Evolutionary conservation across 2,797 vertebrate genomes (phyloP).

Genomic region (Ibycter americanus): DNA sequence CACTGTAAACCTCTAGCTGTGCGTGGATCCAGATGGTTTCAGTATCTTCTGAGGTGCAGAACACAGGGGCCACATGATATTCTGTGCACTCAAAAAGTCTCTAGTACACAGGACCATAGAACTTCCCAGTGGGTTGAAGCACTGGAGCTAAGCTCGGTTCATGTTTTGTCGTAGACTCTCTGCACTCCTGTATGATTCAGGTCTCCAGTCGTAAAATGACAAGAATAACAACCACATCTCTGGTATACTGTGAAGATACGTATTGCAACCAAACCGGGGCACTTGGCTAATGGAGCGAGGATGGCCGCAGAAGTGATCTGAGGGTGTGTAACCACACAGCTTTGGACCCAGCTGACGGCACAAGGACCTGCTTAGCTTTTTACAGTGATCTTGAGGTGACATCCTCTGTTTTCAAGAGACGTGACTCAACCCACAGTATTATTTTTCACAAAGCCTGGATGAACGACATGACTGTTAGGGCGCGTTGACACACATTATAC

Average conservation of each 20-base stretch:
- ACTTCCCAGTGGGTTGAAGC: not conserved
- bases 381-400: not conserved
- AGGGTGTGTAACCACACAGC: accelerated
- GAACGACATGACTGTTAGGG: accelerated
- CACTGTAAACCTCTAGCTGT: not conserved
- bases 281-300: not conserved
- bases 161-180: not conserved
- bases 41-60: not conserved
- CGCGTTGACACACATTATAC: accelerated
- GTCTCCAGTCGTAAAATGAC: not conserved
- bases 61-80: not conserved
- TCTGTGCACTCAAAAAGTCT: not conserved
- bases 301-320: accelerated
- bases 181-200: not conserved
- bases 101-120: not conserved
- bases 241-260: not conserved
- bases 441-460: not conserved
- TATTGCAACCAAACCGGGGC: accelerated
- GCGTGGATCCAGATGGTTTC: not conserved
- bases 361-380: not conserved
- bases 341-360: not conserved
- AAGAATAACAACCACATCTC: not conserved
- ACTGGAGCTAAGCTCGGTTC: not conserved
- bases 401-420: not conserved
- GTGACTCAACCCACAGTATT: too few relatives aligned